phyloP scores from a whole-genome alignment of 2,113 vertebrate genomes.

The Chloropsis hardwickii region DNA sequence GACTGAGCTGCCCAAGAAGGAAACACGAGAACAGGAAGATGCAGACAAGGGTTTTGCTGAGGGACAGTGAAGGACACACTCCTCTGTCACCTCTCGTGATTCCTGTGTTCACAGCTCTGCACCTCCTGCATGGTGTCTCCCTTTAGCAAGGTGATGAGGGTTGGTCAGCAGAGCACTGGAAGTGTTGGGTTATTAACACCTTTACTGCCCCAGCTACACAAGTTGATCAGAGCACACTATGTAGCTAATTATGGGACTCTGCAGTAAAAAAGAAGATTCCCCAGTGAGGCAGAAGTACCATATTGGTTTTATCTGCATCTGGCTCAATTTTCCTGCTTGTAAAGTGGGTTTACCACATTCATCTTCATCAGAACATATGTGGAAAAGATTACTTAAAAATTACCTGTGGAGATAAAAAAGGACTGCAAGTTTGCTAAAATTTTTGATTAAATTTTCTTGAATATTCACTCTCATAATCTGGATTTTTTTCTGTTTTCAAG shows the following conservation, averaged over 20 bases:
- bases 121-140: neutral
- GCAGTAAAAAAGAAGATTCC: neutral
- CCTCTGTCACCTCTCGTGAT: neutral
- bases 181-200: neutral
- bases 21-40: neutral
- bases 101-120: neutral
- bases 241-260: neutral
- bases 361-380: neutral
- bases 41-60: neutral
- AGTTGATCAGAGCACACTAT: neutral
- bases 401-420: neutral
- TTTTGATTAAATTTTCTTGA: neutral
- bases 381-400: neutral
- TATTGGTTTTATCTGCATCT: neutral
- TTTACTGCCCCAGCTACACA: neutral
- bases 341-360: neutral
- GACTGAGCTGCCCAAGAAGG: neutral
- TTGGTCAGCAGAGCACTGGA: neutral
- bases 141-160: neutral
- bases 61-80: neutral
- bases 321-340: neutral
- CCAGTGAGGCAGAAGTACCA: neutral
- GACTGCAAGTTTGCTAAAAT: neutral
- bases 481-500: neutral
- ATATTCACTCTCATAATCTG: neutral